Evolutionary conservation across 2,888 invertebrate genomes (phyloP).

Genomic region (Eupithecia subumbrata): DNA sequence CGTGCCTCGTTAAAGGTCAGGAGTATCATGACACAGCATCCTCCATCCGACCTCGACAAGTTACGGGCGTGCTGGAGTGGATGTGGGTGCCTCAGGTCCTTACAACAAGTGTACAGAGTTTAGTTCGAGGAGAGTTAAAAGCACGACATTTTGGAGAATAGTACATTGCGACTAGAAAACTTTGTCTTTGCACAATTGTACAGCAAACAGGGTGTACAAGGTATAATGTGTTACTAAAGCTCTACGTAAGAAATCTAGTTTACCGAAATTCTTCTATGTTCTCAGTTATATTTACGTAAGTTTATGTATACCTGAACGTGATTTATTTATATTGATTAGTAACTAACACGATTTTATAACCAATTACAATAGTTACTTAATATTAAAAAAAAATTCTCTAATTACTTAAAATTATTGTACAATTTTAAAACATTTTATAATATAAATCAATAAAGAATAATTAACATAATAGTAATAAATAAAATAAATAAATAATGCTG

Average conservation of each 20-base stretch:
- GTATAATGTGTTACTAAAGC: neutral
- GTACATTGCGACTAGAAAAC: neutral
- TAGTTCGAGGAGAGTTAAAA: neutral
- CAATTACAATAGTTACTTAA: too few species aligned
- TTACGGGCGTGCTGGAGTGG: constrained; percentile 62
- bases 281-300: neutral
- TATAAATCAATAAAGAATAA: too few species aligned
- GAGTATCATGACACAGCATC: constrained; percentile 50
- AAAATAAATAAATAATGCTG: too few species aligned
- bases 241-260: neutral
- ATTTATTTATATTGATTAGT: too few species aligned
- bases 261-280: neutral
- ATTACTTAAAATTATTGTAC: too few species aligned
- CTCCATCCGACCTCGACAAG: constrained; percentile 45
- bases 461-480: too few species aligned
- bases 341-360: too few species aligned
- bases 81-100: constrained; percentile 6
- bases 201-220: neutral
- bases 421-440: too few species aligned
- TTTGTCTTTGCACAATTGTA: neutral
- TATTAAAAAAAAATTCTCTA: too few species aligned
- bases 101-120: constrained; percentile 5
- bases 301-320: neutral
- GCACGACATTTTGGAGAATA: constrained; percentile 3
- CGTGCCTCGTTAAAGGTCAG: constrained; percentile 33